Evolutionary conservation across 2,888 invertebrate species (phyloP).

Genomic region (Epirrita christyi): DNA sequence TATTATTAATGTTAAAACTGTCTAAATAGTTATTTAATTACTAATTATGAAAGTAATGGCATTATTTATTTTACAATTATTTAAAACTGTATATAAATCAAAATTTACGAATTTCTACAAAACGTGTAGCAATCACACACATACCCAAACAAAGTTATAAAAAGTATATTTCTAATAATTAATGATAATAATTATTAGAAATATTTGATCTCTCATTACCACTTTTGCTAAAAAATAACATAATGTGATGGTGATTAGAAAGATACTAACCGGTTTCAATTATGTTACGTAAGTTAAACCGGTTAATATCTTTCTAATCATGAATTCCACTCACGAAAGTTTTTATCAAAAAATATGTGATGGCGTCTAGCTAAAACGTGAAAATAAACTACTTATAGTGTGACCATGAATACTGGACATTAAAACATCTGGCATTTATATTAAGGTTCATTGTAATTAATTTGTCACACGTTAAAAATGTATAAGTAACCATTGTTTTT

Average conservation of each 20-base stretch:
- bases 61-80: slow-evolving; percentile 20
- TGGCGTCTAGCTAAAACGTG: too few species aligned
- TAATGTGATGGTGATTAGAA: too few species aligned
- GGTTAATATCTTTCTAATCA: too few species aligned
- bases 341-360: too few species aligned
- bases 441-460: background rate
- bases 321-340: too few species aligned
- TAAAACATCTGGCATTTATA: background rate
- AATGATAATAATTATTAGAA: background rate
- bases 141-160: too few species aligned
- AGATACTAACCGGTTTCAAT: too few species aligned
- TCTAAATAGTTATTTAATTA: slow-evolving; percentile 55
- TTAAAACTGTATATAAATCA: slow-evolving; percentile 6
- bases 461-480: too few species aligned
- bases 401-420: background rate
- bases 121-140: slow-evolving; percentile 1
- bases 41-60: slow-evolving; percentile 58
- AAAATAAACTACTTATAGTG: background rate
- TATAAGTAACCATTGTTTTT: too few species aligned
- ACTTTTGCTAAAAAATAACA: too few species aligned
- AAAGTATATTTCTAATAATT: background rate
- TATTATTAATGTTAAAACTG: slow-evolving; percentile 56
- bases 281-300: too few species aligned
- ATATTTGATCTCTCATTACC: background rate
- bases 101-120: slow-evolving; percentile 2